Evolutionary conservation across 2,113 vertebrate genomes (phyloP), one percentile per base, ranked within the genome.

Genomic region (Rhabdornis inornatus): DNA sequence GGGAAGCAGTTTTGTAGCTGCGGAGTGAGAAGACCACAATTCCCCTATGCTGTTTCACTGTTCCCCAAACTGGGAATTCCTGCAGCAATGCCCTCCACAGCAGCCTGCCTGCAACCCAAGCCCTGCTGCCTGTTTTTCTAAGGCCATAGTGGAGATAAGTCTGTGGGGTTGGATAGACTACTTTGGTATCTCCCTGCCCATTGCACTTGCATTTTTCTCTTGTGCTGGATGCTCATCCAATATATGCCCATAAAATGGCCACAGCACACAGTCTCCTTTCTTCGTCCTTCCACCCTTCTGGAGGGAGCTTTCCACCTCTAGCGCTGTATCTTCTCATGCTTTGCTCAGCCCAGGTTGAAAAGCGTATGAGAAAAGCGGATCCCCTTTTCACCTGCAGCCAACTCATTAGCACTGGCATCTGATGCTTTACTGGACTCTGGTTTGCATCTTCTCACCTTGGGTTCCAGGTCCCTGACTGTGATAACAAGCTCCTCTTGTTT

Each of bases 21-120:
- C 4, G 33, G 23, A 55, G 30, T 55, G 30, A 55, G 39, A 59
- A 83, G 39, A 49, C 28, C 8, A 10, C 47, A 65, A 47, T 23
- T 75, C 19, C 5, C 15, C 11, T 0, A 0, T 1, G 1, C 3
- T 35, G 25, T 45, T 45, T 72, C 0, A 1, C 25, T 16, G 15
- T 18, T 87, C 40, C 27, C 25, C 42, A 70, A 31, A 28, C 22
- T 6, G 17, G 11, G 19, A 6, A 60, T 10, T 49, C 57, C n/a
- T 0, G 0, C 17, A 21, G 47, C 39, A 47, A 27, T 19, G 59
- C 56, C 17, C 2, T 3, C 25, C 57, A 37, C 35, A 68, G 75
- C 47, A 91, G 31, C 31, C 40, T 63, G 55, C 47, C 35, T 44
- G 20, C 19, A 63, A 50, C 28, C 31, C 49, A 19, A 7, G 35